Conservation (phyloP, 1,140 invertebrate species). For the Drosophila navojoa region DNA sequence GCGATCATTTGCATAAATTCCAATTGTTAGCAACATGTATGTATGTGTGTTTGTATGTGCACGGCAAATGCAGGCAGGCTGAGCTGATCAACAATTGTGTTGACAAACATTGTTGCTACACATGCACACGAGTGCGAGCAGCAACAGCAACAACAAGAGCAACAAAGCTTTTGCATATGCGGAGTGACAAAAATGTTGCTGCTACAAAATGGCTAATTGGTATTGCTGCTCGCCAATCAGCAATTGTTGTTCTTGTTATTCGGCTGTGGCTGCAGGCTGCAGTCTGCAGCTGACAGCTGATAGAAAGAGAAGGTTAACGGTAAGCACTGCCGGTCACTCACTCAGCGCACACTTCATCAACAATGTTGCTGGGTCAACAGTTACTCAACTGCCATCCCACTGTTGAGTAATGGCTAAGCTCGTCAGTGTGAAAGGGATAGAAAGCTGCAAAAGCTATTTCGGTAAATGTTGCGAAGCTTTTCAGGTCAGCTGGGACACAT, state of each 20-base stretch:
- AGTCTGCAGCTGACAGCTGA: conserved; percentile 22
- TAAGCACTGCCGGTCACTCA: conserved; percentile 24
- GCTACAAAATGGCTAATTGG: conserved; percentile 80
- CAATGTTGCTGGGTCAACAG: conserved; percentile 10
- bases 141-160: conserved; percentile 25
- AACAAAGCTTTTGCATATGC: conserved; percentile 36
- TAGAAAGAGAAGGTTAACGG: conserved; percentile 33
- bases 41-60: neutral
- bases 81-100: conserved; percentile 65
- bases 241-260: conserved; percentile 48
- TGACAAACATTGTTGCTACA: conserved; percentile 82
- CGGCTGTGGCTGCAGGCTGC: neutral
- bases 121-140: conserved; percentile 60
- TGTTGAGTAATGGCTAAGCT: too few relatives aligned
- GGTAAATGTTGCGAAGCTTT: too few relatives aligned
- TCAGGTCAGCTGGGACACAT: too few relatives aligned
- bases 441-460: too few relatives aligned
- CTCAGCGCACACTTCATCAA: conserved; percentile 15
- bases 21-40: conserved; percentile 51
- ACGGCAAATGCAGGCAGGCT: neutral
- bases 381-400: neutral
- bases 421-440: too few relatives aligned
- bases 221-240: conserved; percentile 68
- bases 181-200: conserved; percentile 80
- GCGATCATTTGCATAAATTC: conserved; percentile 81